Percentiles rank a stretch among this genome's conserved stretches.
These are phyloP conservation scores for Siniperca chuatsi DNA, from an alignment of 2,113 vertebrate genomes.

Conservation along the genomic window DNA sequence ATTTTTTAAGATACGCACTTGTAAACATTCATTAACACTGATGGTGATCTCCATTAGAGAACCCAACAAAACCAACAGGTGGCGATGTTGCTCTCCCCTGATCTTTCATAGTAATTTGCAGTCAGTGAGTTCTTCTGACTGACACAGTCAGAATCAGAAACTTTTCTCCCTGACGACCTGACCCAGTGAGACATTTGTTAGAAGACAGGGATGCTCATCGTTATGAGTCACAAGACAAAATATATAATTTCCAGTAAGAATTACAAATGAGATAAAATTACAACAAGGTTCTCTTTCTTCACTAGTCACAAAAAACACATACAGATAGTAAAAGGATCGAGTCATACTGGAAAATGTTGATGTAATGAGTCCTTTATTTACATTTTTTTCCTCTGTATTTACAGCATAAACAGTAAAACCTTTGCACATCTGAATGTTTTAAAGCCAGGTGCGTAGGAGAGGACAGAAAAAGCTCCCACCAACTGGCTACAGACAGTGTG, in stretches of 20 bases:
- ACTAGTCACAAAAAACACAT: not conserved
- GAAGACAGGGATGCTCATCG: constrained; percentile 4
- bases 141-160: constrained; percentile 37
- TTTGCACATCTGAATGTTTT: constrained; percentile 69
- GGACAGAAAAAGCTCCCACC: constrained; percentile 71
- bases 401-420: constrained; percentile 48
- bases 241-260: not conserved
- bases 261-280: constrained; percentile 8
- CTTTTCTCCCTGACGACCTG: constrained; percentile 49
- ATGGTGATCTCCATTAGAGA: constrained; percentile 3
- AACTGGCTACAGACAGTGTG: constrained; percentile 72
- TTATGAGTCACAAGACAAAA: constrained; percentile 43
- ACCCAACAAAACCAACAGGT: constrained; percentile 48
- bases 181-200: constrained; percentile 51
- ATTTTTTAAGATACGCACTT: not conserved
- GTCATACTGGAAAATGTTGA: not conserved
- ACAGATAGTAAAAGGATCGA: not conserved
- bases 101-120: constrained; percentile 6
- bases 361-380: not conserved
- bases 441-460: constrained; percentile 72
- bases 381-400: constrained; percentile 16
- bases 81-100: constrained; percentile 62
- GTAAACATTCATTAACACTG: not conserved
- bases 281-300: not conserved
- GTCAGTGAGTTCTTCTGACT: not conserved